phyloP scores from a whole-genome alignment of 2,888 invertebrate genomes.

The Polydrusus cervinus region DNA sequence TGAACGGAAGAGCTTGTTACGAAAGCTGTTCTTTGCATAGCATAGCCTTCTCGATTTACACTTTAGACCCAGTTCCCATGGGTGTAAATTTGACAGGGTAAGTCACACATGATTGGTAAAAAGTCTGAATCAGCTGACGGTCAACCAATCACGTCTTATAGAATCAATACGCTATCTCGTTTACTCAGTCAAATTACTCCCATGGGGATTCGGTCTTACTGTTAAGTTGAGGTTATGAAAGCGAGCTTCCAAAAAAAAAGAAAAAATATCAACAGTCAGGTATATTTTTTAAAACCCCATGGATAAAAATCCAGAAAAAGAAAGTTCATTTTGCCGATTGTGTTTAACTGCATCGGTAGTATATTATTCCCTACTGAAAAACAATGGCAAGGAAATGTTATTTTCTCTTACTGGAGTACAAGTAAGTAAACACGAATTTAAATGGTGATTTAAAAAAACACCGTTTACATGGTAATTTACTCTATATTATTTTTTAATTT shows the following conservation, averaged over 20 bases:
- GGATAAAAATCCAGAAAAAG: conserved; percentile 38
- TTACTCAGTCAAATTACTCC: too few species aligned
- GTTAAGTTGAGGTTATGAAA: conserved; percentile 16
- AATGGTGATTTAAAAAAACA: conserved; percentile 3
- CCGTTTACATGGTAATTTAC: background rate
- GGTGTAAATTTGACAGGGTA: too few species aligned
- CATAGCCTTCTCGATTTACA: too few species aligned
- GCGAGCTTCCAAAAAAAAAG: background rate
- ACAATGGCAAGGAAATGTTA: conserved; percentile 59
- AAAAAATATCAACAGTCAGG: background rate
- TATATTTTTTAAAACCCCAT: conserved; percentile 6
- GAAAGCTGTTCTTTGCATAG: too few species aligned
- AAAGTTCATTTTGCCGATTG: conserved; percentile 59
- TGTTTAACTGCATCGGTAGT: conserved; percentile 59
- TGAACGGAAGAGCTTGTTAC: too few species aligned
- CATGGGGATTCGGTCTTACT: too few species aligned
- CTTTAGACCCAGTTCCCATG: too few species aligned
- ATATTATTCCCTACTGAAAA: conserved; percentile 59
- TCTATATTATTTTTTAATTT: too few species aligned
- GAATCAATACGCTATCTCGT: too few species aligned
- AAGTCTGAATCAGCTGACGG: too few species aligned
- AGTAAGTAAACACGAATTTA: conserved; percentile 49
- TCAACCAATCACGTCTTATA: too few species aligned
- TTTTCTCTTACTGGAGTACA: conserved; percentile 62
- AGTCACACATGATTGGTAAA: too few species aligned